Base-by-base conservation (phyloP, 2,113 vertebrate species). In the Coreoperca whiteheadi region DNA sequence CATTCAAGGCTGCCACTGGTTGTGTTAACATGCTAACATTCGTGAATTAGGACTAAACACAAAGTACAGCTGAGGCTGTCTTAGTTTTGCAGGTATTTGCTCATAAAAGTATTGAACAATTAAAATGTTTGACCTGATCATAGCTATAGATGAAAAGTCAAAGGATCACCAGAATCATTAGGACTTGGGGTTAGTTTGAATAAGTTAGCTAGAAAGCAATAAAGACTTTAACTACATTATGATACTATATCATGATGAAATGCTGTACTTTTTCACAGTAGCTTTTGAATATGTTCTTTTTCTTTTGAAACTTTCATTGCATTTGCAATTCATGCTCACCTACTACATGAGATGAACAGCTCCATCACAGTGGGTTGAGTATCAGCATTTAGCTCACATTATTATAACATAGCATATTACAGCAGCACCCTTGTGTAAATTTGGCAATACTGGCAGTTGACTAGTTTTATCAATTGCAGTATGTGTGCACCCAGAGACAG, bases 331-430 rank as follows among this genome's bases (percentile, higher is more conserved):
- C 25, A 51, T 71, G 56, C 50, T 59, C 20, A 39, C 34, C 37
- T 43, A 11, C 32, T 34, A 59, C 53, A 51, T 12, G 43, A 32
- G 39, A 74, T 37, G 43, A 56, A 77, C 16, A 32, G 51, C 12
- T 66, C 57, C 34, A 54, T 56, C 66, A n/a, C 51, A 66, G 8
- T 30, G 28, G 54, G 48, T 30, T 21, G 64, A 34, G 15, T 41
- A 54, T 21, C 32, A 57, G 51, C 25, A 30, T 50, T 70, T 30
- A 76, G 59, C 43, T 78, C 64, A 74, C 61, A 75, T 56, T 9
- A 41, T 11, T 41, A 41, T 41, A 41, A 41, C 6, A 39, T 9
- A 39, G 51, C 14, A 54, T 18, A 64, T 54, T 23, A 66, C 39
- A 65, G 66, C 50, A 77, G 66, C 56, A 4, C 63, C 12, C 28